Evolutionary conservation across 2,113 vertebrate genomes (phyloP).

Genomic region (Antechinus stuartii): DNA sequence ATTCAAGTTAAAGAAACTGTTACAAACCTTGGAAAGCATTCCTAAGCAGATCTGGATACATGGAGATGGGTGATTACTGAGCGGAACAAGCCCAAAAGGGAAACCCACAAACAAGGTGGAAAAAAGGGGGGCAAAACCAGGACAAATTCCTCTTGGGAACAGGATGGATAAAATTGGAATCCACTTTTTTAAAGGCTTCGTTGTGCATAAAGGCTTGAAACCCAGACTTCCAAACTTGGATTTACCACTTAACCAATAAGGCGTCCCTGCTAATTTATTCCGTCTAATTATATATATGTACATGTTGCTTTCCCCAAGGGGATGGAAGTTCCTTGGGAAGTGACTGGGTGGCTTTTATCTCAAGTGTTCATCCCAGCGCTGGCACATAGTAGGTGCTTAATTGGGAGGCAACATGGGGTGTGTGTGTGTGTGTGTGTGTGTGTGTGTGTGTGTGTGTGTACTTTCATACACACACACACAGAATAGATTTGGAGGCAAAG

Average conservation of each 20-base stretch:
- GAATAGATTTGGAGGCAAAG: neutral
- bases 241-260: neutral
- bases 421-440: no score
- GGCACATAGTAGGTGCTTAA: neutral
- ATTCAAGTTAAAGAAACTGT: neutral
- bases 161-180: slow-evolving; percentile 62
- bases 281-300: neutral
- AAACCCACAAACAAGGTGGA: neutral
- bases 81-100: neutral
- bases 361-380: neutral
- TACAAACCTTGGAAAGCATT: neutral
- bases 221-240: rapidly evolving
- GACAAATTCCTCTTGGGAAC: slow-evolving; percentile 73
- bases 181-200: slow-evolving; percentile 1
- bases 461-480: no score
- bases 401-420: neutral
- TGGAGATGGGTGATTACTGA: neutral
- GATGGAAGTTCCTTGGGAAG: neutral
- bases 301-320: neutral
- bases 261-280: neutral
- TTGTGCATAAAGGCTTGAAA: neutral
- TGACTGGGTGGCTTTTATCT: neutral
- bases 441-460: no score
- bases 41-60: neutral
- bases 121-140: neutral